Base-by-base conservation (phyloP, 2,888 invertebrate genomes). In the Aproaerema taeniolella region DNA sequence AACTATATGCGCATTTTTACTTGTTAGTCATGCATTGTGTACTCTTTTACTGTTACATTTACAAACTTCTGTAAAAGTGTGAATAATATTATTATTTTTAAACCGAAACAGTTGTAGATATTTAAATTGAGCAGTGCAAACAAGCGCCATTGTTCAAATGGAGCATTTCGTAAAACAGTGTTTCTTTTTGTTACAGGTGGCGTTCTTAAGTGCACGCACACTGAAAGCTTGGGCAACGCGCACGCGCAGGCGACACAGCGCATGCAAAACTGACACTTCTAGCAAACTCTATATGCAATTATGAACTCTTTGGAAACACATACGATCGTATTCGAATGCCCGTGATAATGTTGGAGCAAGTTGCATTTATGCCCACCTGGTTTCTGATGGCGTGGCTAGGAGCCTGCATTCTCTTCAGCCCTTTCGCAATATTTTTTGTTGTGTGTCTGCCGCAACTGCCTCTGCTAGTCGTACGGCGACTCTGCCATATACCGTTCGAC, bases 361-460 rank as follows among this genome's bases (percentile, higher is more conserved):
- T 82, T 31, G 70, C 72, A 20, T 57, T 80, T 7, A 48, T 88
- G 44, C 88, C 90, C 32, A 72, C 89, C 55, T 90, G 89, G 90
- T 79, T 89, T 55, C 61, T 91, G 45, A 77, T 91, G 61, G 86
- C 88, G 49, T 92, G 92, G 89, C 81, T 91, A 43, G 87, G 88
- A 41, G 78, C 90, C 39, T 85, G 91, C 56, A 75, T 92, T 42
- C 67, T 92, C 41, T 89, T 92, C 57, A 91, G 92, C 52, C 92
- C 92, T 26, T 80, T 91, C 54, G 87, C 91, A 46, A 77, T 92
- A 55, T 88, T 92, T 56, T 88, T 91, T 63, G 87, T 91, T 49
- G 80, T 92, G 43, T 90, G 91, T 63, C 75, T 92, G 52, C 92
- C 93, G 39, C 91, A 92, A 62, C 75, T 92, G 60, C 92, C 92